Evolutionary conservation across 2,888 invertebrate genomes (phyloP).

Genomic region (Catocala nupta): DNA sequence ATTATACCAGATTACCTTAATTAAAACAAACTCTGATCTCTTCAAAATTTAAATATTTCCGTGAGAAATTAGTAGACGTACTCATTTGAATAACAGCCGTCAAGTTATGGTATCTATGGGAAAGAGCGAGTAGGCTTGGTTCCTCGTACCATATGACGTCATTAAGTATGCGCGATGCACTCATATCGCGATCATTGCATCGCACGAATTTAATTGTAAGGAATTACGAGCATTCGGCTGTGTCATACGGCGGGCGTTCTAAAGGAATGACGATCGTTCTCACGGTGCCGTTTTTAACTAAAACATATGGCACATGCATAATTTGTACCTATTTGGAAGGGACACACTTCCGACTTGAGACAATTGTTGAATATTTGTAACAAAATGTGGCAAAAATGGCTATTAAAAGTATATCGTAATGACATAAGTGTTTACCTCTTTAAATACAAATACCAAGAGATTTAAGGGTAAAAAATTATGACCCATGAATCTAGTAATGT

Average conservation of each 20-base stretch:
- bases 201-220: constrained; percentile 83
- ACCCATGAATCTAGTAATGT: too few species aligned
- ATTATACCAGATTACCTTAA: constrained; percentile 6
- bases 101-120: constrained; percentile 67
- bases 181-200: constrained; percentile 81
- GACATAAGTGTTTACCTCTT: too few species aligned
- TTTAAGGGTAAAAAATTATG: too few species aligned
- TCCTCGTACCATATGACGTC: constrained; percentile 72
- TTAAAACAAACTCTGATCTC: constrained; percentile 9
- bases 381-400: too few species aligned
- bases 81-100: constrained; percentile 35
- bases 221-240: constrained; percentile 69
- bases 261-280: constrained; percentile 68
- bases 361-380: too few species aligned
- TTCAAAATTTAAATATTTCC: constrained; percentile 23
- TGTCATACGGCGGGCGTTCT: constrained; percentile 69
- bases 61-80: constrained; percentile 31
- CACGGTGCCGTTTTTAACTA: constrained; percentile 64
- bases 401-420: too few species aligned
- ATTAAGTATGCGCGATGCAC: constrained; percentile 76
- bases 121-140: constrained; percentile 62
- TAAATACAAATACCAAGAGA: too few species aligned
- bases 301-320: constrained; percentile 43
- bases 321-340: constrained; percentile 2
- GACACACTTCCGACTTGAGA: background rate